Percentiles rank a stretch among this genome's conserved stretches.
These are phyloP conservation scores for Allacma fusca DNA, from an alignment of 2,888 invertebrate species.

Conservation along the genomic window DNA sequence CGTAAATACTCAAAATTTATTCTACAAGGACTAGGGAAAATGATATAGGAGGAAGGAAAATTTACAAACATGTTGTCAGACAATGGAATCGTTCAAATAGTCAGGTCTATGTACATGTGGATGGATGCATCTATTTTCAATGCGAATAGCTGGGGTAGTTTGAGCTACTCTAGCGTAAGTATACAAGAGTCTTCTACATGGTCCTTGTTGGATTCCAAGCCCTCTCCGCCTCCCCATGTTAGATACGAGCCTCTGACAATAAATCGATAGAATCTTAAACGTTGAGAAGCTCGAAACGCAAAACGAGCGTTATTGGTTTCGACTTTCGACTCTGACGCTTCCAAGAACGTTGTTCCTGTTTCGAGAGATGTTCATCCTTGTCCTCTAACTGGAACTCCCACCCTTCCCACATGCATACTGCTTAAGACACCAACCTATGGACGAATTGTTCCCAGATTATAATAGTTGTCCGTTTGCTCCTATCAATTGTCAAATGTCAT, in stretches of 20 bases:
- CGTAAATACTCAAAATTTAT: not conserved
- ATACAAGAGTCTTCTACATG: not conserved
- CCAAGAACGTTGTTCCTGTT: not conserved
- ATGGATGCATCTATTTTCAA: slow-evolving; percentile 19
- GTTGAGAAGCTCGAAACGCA: slow-evolving; percentile 15
- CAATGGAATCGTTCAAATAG: slow-evolving; percentile 26
- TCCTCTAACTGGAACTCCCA: slow-evolving; percentile 11
- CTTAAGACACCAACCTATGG: not conserved
- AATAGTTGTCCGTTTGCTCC: not conserved
- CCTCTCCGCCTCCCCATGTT: not conserved
- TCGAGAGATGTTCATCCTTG: slow-evolving; percentile 3
- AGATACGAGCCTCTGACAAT: slow-evolving; percentile 18
- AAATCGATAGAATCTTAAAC: slow-evolving; percentile 37
- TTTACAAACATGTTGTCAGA: slow-evolving; percentile 35
- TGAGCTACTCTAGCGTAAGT: not conserved
- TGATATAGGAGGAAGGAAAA: slow-evolving; percentile 12
- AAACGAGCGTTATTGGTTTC: slow-evolving; percentile 25
- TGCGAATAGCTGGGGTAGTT: not conserved
- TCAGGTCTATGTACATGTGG: not conserved
- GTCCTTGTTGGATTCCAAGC: slow-evolving; percentile 27
- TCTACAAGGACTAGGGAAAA: not conserved
- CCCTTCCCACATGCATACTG: not conserved
- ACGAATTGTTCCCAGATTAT: not conserved
- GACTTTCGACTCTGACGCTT: slow-evolving; percentile 22
- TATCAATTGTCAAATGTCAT: slow-evolving; percentile 26